These are phyloP conservation scores for Neodontobutis hainanensis DNA, from an alignment of 2,113 vertebrate genomes.

Conservation along the genomic window DNA sequence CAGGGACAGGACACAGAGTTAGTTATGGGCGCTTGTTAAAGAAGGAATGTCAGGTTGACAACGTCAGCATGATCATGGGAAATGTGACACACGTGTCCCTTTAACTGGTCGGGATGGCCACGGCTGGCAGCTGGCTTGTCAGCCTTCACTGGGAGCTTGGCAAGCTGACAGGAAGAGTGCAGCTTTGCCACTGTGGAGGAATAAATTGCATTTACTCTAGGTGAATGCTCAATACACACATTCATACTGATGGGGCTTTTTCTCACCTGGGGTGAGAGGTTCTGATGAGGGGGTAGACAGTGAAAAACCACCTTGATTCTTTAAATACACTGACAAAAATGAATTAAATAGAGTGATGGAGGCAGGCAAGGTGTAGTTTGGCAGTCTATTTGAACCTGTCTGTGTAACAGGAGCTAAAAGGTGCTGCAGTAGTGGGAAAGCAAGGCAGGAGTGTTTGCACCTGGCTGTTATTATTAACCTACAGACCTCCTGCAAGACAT, in stretches of 20 bases:
- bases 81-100: constrained; percentile 70
- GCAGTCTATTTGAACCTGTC: constrained; percentile 36
- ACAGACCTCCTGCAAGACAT: constrained; percentile 29
- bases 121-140: constrained; percentile 68
- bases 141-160: constrained; percentile 64
- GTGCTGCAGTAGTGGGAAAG: constrained; percentile 29
- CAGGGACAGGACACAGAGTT: constrained; percentile 49
- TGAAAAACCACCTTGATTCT: constrained; percentile 38
- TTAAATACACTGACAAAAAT: constrained; percentile 50
- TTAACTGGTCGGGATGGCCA: constrained; percentile 67
- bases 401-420: constrained; percentile 4
- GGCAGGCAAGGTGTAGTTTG: constrained; percentile 28
- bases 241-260: constrained; percentile 35
- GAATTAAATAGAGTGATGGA: constrained; percentile 46
- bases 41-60: constrained; percentile 64
- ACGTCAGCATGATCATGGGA: constrained; percentile 64
- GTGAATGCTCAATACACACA: constrained; percentile 39
- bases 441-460: constrained; percentile 48
- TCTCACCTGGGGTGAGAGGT: constrained; percentile 3
- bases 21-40: constrained; percentile 69
- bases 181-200: constrained; percentile 56
- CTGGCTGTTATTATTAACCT: constrained; percentile 48
- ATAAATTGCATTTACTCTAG: constrained; percentile 65
- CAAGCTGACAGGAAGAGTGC: constrained; percentile 67
- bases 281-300: constrained; percentile 34